Evolutionary conservation across 2,888 invertebrate genomes (phyloP).

Genomic region (Spodoptera exigua): DNA sequence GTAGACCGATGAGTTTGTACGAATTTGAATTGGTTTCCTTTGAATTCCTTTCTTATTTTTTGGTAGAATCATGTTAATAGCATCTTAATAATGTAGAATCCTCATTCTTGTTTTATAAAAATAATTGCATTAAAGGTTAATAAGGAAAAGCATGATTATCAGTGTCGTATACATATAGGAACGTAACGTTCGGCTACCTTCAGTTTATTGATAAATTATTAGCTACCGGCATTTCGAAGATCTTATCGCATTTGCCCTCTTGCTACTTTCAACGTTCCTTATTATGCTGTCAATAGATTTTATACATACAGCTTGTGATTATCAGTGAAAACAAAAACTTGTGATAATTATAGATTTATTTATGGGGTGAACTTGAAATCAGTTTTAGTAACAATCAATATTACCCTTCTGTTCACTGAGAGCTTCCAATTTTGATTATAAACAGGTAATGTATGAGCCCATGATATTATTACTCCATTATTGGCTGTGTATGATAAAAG

Average conservation of each 20-base stretch:
- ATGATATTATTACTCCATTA: no score
- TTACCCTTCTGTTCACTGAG: background rate
- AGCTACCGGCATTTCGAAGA: slow-evolving; percentile 53
- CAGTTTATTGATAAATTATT: slow-evolving; percentile 52
- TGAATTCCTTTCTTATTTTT: slow-evolving; percentile 34
- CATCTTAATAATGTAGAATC: background rate
- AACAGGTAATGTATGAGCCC: slow-evolving; percentile 1
- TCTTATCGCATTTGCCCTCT: slow-evolving; percentile 58
- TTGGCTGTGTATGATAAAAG: no score
- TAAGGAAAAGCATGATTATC: slow-evolving; percentile 25
- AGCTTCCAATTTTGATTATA: background rate
- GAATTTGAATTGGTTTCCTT: slow-evolving; percentile 49
- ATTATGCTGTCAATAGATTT: slow-evolving; percentile 21
- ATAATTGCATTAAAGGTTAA: background rate
- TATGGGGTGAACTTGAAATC: slow-evolving; percentile 29
- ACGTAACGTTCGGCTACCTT: slow-evolving; percentile 50
- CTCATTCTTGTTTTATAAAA: background rate
- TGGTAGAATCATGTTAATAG: slow-evolving; percentile 3
- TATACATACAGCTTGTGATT: slow-evolving; percentile 7
- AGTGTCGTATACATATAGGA: slow-evolving; percentile 22
- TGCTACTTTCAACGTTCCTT: slow-evolving; percentile 28
- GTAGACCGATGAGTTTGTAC: slow-evolving; percentile 35
- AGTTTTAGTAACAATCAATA: slow-evolving; percentile 32
- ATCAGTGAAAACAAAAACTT: slow-evolving; percentile 9
- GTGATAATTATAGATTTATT: slow-evolving; percentile 12